These are phyloP conservation scores for Callospermophilus lateralis DNA, from an alignment of 2,113 vertebrate genomes.

Conservation along the genomic window DNA sequence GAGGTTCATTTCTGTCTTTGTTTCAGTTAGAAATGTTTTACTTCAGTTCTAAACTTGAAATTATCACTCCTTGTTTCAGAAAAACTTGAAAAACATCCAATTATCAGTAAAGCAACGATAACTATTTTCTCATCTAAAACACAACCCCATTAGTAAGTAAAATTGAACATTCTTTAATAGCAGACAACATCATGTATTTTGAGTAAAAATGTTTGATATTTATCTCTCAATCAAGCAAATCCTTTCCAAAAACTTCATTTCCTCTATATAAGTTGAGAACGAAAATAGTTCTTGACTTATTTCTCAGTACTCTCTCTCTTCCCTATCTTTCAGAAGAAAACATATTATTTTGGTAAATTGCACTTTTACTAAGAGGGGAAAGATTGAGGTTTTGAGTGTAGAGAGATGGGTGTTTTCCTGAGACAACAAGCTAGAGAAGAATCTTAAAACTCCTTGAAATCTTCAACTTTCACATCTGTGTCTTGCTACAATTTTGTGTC, in stretches of 20 bases:
- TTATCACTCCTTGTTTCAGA: background rate
- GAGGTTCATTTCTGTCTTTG: accelerated
- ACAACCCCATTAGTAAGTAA: background rate
- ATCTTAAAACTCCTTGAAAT: conserved; percentile 5
- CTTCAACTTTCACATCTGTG: conserved; percentile 38
- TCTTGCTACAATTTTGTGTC: background rate
- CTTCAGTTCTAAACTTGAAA: background rate
- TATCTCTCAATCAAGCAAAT: background rate
- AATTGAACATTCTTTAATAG: background rate
- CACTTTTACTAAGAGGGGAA: conserved; percentile 36
- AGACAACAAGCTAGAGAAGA: background rate
- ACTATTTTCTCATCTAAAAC: background rate
- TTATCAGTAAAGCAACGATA: background rate
- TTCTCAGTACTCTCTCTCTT: background rate
- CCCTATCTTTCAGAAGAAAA: background rate
- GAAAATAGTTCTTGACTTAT: background rate
- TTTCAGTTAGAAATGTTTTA: background rate
- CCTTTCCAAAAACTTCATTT: background rate
- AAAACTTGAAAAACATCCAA: background rate
- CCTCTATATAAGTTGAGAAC: background rate
- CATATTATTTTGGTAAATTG: conserved; percentile 33
- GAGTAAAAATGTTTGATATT: background rate
- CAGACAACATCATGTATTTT: background rate
- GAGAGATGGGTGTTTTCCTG: background rate
- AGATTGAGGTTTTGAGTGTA: conserved; percentile 48